phyloP scores from a whole-genome alignment of 2,888 invertebrate genomes.

The Callinectes sapidus region DNA sequence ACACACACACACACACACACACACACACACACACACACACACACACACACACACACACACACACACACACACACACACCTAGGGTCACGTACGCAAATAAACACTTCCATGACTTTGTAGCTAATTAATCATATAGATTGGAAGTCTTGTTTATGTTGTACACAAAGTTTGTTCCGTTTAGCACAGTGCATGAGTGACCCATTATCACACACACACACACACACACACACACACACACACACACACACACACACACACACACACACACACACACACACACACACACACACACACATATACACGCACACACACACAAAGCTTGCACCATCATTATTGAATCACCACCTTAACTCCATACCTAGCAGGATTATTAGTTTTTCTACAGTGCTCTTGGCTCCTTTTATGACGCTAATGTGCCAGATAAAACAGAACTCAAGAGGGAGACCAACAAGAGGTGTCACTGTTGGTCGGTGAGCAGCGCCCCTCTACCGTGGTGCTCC shows the following conservation, averaged over 20 bases:
- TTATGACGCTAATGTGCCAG: background rate
- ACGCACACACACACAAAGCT: background rate
- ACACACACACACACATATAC: slow-evolving; percentile 28
- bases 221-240: slow-evolving; percentile 5
- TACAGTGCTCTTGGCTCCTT: background rate
- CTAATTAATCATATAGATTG: slow-evolving; percentile 3
- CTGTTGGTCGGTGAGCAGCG: background rate
- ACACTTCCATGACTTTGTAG: background rate
- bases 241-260: slow-evolving; percentile 32
- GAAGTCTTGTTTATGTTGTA: background rate
- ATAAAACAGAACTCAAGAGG: background rate
- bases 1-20: slow-evolving; percentile 48
- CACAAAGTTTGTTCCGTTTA: background rate
- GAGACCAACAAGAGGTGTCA: background rate
- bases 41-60: slow-evolving; percentile 50
- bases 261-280: slow-evolving; percentile 38
- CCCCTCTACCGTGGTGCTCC: background rate
- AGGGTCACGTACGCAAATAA: slow-evolving; percentile 24
- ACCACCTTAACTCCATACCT: background rate
- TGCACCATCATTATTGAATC: background rate
- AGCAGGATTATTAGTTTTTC: background rate
- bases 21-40: slow-evolving; percentile 52
- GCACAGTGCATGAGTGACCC: background rate
- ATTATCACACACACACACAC: slow-evolving; percentile 23
- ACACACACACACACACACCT: slow-evolving; percentile 36